Conservation (phyloP, 1,140 invertebrate genomes). For the Coenobita brevimanus region DNA sequence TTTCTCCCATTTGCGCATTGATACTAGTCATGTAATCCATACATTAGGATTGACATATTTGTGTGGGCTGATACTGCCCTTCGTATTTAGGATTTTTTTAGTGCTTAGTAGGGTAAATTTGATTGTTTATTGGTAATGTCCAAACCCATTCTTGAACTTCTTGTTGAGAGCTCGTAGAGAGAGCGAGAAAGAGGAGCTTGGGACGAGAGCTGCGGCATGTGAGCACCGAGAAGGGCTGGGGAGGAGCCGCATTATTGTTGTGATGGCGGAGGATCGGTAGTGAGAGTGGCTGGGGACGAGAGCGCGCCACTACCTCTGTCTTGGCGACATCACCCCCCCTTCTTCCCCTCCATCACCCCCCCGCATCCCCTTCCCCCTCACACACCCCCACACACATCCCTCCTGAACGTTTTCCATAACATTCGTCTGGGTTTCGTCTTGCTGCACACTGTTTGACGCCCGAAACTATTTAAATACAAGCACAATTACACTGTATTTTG, state of each 20-base stretch:
- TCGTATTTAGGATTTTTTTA: too few species aligned
- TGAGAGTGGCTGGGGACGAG: slow-evolving; percentile 66
- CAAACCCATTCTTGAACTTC: slow-evolving; percentile 26
- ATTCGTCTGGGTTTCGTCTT: slow-evolving; percentile 58
- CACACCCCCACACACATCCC: slow-evolving; percentile 4
- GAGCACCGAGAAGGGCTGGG: slow-evolving; percentile 54
- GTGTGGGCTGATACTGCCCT: too few species aligned
- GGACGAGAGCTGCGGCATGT: slow-evolving; percentile 66
- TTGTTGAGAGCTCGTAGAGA: not conserved
- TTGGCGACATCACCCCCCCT: slow-evolving; percentile 49
- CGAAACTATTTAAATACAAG: not conserved
- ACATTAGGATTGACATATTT: too few species aligned
- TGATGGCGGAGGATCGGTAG: slow-evolving; percentile 65
- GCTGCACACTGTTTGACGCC: slow-evolving; percentile 38
- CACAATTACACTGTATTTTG: not conserved
- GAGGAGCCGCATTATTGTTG: slow-evolving; percentile 65
- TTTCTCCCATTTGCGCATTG: too few species aligned
- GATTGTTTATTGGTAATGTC: slow-evolving; percentile 7
- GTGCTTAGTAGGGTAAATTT: not conserved
- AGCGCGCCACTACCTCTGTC: slow-evolving; percentile 66
- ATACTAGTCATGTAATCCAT: too few species aligned
- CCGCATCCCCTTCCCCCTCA: not conserved
- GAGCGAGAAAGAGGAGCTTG: slow-evolving; percentile 33
- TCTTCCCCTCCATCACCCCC: not conserved
- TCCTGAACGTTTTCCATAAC: slow-evolving; percentile 64